These are phyloP conservation scores for Polylopha cassiicola DNA, from an alignment of 2,888 invertebrate species.

Conservation along the genomic window DNA sequence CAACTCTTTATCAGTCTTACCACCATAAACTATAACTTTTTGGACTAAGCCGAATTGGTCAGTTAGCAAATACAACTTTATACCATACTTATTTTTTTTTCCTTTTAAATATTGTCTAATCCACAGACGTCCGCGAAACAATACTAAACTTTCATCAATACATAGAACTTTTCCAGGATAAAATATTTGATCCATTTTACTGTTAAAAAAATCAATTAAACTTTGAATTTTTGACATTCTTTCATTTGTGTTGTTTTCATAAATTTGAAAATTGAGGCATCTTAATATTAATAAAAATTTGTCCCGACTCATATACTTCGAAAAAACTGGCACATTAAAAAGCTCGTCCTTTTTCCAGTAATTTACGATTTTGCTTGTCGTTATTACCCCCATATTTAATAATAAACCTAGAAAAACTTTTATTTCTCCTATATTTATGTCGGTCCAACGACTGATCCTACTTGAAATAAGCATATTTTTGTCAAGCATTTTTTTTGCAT, in stretches of 20 bases:
- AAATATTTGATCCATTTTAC: not conserved
- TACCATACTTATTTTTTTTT: not conserved
- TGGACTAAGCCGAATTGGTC: slow-evolving; percentile 3
- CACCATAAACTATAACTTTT: slow-evolving; percentile 1
- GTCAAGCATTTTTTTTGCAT: slow-evolving; percentile 1
- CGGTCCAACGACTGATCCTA: not conserved
- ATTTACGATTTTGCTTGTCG: not conserved
- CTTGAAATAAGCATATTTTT: not conserved
- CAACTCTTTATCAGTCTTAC: slow-evolving; percentile 1
- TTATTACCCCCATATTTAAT: slow-evolving; percentile 1
- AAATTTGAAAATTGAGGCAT: not conserved
- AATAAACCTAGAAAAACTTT: slow-evolving; percentile 1
- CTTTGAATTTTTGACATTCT: not conserved
- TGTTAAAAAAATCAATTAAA: slow-evolving; percentile 6
- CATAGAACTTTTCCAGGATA: slow-evolving; percentile 3
- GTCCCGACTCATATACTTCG: slow-evolving; percentile 1
- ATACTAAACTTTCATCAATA: not conserved
- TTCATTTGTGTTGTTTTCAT: not conserved
- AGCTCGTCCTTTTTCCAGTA: slow-evolving; percentile 1
- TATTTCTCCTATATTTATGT: not conserved
- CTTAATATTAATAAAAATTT: slow-evolving; percentile 2
- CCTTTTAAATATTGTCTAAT: not conserved
- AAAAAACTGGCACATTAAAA: not conserved
- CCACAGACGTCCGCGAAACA: no score
- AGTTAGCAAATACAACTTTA: not conserved